Evolutionary conservation across 2,797 vertebrate genomes (phyloP).

Genomic region (Champsocephalus esox): DNA sequence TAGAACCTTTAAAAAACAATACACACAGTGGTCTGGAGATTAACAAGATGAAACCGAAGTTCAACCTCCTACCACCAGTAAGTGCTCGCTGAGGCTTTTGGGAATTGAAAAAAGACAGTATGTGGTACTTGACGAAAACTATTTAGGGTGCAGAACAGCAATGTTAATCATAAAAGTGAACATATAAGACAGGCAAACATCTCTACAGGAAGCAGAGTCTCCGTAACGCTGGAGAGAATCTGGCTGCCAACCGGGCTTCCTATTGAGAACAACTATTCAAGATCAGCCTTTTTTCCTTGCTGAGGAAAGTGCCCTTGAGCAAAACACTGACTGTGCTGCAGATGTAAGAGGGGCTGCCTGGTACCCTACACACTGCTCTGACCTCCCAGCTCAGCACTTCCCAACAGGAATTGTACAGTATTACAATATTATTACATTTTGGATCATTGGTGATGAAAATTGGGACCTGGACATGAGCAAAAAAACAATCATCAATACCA

Average conservation of each 20-base stretch:
- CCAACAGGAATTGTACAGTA: slow-evolving; percentile 23
- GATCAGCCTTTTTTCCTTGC: neutral
- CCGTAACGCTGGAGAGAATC: slow-evolving; percentile 13
- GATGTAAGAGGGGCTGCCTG: slow-evolving; percentile 30
- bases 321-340: slow-evolving; percentile 18
- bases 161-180: slow-evolving; percentile 40
- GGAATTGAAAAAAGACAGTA: slow-evolving; percentile 58
- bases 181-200: slow-evolving; percentile 34
- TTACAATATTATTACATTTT: slow-evolving; percentile 28
- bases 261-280: neutral
- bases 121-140: slow-evolving; percentile 55
- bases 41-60: slow-evolving; percentile 36
- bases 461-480: slow-evolving; percentile 16
- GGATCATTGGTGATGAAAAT: slow-evolving; percentile 20
- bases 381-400: slow-evolving; percentile 26
- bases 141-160: slow-evolving; percentile 37
- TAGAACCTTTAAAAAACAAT: slow-evolving; percentile 77
- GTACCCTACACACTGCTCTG: slow-evolving; percentile 31
- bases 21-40: slow-evolving; percentile 67
- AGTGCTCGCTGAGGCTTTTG: slow-evolving; percentile 67
- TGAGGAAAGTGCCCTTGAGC: slow-evolving; percentile 27
- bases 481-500: slow-evolving; percentile 21
- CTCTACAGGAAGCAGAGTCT: slow-evolving; percentile 52
- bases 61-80: slow-evolving; percentile 52
- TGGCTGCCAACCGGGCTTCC: slow-evolving; percentile 1